Percentiles rank a stretch among this genome's conserved stretches.
Evolutionary conservation across 2,797 vertebrate genomes (phyloP).

Genomic region (Dendrocincla fuliginosa): DNA sequence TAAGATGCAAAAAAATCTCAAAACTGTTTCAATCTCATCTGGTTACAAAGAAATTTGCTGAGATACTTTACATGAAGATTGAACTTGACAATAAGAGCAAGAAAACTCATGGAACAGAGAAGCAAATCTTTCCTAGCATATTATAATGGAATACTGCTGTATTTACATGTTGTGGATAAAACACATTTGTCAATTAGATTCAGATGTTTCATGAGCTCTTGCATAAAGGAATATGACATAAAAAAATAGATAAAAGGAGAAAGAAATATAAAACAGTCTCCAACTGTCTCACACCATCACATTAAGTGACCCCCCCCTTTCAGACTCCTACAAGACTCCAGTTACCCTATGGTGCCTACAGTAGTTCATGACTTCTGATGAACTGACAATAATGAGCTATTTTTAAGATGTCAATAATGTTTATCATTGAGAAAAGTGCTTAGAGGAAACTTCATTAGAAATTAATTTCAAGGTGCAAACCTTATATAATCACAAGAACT

Average conservation of each 20-base stretch:
- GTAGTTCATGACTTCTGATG: neutral
- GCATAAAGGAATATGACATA: accelerated
- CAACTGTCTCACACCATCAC: neutral
- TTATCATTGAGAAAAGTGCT: neutral
- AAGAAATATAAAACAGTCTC: neutral
- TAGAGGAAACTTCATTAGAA: neutral
- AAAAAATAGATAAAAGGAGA: neutral
- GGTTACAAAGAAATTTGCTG: neutral
- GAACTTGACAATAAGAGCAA: neutral
- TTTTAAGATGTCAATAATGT: neutral
- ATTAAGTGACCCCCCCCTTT: neutral
- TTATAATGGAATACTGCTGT: neutral
- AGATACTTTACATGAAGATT: neutral
- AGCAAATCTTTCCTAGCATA: neutral
- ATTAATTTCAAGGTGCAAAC: neutral
- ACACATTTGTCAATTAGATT: neutral
- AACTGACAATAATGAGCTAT: neutral
- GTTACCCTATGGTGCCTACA: neutral
- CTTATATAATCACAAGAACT: neutral
- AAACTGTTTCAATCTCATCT: neutral
- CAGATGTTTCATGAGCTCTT: neutral
- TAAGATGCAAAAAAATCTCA: neutral
- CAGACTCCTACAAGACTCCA: neutral
- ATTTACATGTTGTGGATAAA: neutral
- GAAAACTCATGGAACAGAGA: neutral